Base-by-base conservation (phyloP, 1,140 invertebrate genomes). In the Drosophila rufa region DNA sequence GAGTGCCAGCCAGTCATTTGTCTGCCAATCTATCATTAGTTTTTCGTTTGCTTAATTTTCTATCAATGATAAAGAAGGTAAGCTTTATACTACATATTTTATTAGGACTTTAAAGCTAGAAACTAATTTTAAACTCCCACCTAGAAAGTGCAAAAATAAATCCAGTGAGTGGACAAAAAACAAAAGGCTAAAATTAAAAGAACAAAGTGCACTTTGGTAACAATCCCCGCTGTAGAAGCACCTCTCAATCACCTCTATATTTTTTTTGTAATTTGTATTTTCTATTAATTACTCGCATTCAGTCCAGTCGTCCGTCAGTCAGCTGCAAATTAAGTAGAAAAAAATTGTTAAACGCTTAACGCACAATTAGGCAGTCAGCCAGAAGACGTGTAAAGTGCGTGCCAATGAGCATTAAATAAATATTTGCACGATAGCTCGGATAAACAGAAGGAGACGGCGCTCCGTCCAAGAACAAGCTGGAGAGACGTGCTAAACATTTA, bases 341-440 rank as follows among this genome's bases (percentile, higher is more conserved):
- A 58, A 55, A 75, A 62, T 45, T 74, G 76, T 83, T 80, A 69
- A 86, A 69, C 75, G 71, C 77, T 89, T 83, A 71, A 87, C 80
- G 73, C 83, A 78, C 84, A 87, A 87, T 87, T 87, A 80, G 82
- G 80, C 76, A 83, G 64, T 71, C 65, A 67, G 80, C 58, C 61
- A 58, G 47, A 62, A 78, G 75, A 66, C 53, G 67, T 57, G 76
- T 58, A 73, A 79, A 82, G 82, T 82, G 82, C 79, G 79, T 87
- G 77, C 76, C 80, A 89, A 89, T 89, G 83, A 90, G 83, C 85
- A 81, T 90, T 90, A 84, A 90, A 68, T 67, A 71, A 78, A 78
- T 78, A 76, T 76, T 76, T 76, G 53, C 73, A 51, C 64, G 68
- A 74, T 30, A 60, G 55, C 68, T 30, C 8, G 27, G 70, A 57